Base-by-base conservation (phyloP, 2,797 vertebrate species). In the Sebastes reedi region DNA sequence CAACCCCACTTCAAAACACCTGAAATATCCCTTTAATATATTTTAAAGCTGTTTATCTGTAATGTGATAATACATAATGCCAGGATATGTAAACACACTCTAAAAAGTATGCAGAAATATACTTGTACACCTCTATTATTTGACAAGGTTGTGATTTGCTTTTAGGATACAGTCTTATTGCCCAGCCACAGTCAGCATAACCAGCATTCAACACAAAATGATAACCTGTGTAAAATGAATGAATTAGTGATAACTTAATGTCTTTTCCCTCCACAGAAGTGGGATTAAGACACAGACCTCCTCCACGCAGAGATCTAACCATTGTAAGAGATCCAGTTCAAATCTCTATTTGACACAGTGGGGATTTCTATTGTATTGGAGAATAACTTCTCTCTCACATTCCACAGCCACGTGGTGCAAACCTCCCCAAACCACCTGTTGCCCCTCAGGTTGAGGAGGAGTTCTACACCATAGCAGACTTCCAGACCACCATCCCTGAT, bases 371-470 rank as follows among this genome's bases (percentile, higher is more conserved):
- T 67, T 66, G 11, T 36, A 13, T 60, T 70, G 14, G 8, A 52
- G 46, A 6, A 71, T 12, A 7, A 30, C 50, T 67, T 64, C 2
- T 61, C 1, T 69, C 11, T 67, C 22, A 2, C 52, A 16, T 79
- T 29, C 6, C 32, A 27, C 84, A 99, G 99, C 98, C 98, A 36
- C 97, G 99, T 64, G 98, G 98, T 52, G 65, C 96, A 84, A 97
- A 98, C 88, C 94, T 99, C 34, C 99, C 99, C 1, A 99, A 98
- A 89, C 99, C 98, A 0, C 99, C 99, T 1, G 87, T 96, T 65
- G 97, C 99, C 4, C 99, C 99, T 5, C 97, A 97, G 85, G 99
- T 99, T 58, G 98, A 99, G 85, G 98, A 99, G 77, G 99, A 99
- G 72, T 99, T 97, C 89, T 99, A 99, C 88, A 99, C 99, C 81